Evolutionary conservation across 2,888 invertebrate species (phyloP).

Genomic region (Drosophila koepferae): DNA sequence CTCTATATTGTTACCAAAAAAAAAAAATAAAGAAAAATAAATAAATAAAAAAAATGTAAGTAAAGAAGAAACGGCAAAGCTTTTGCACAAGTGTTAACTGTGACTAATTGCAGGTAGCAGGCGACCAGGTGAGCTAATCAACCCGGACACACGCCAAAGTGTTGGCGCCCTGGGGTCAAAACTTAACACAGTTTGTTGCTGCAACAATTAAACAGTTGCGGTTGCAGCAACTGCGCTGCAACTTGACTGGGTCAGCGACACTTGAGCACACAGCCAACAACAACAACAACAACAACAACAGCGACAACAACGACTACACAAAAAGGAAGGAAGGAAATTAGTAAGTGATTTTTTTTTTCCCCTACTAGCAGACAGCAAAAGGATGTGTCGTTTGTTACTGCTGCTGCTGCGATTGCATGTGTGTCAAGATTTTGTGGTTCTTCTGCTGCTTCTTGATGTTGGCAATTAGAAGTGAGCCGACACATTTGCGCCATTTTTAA

Average conservation of each 20-base stretch:
- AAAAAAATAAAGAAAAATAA: no score
- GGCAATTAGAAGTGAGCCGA: conserved; percentile 54
- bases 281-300: conserved; percentile 11
- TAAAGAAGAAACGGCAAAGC: not conserved
- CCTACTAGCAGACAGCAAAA: conserved; percentile 19
- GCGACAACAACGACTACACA: conserved; percentile 11
- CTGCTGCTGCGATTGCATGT: conserved; percentile 36
- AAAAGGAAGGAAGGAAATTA: conserved; percentile 54
- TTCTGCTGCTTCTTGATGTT: conserved; percentile 17
- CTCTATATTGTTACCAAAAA: conserved; percentile 12
- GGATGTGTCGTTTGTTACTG: conserved; percentile 19
- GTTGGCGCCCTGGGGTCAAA: conserved; percentile 71
- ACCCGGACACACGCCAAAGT: conserved; percentile 60
- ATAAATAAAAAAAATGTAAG: not conserved
- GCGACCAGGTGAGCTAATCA: conserved; percentile 58
- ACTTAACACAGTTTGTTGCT: conserved; percentile 81
- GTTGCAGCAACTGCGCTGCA: conserved; percentile 42
- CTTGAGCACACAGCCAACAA: conserved; percentile 68
- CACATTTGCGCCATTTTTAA: conserved; percentile 63
- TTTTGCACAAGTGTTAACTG: conserved; percentile 26
- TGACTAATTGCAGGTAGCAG: conserved; percentile 50
- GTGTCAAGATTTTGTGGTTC: conserved; percentile 64
- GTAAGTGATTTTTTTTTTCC: conserved; percentile 20
- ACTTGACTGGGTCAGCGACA: conserved; percentile 75
- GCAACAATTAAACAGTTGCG: conserved; percentile 72